Evolutionary conservation across 2,888 invertebrate genomes (phyloP), one percentile per base, ranked within the genome.

Genomic region (Andrena bucephala): DNA sequence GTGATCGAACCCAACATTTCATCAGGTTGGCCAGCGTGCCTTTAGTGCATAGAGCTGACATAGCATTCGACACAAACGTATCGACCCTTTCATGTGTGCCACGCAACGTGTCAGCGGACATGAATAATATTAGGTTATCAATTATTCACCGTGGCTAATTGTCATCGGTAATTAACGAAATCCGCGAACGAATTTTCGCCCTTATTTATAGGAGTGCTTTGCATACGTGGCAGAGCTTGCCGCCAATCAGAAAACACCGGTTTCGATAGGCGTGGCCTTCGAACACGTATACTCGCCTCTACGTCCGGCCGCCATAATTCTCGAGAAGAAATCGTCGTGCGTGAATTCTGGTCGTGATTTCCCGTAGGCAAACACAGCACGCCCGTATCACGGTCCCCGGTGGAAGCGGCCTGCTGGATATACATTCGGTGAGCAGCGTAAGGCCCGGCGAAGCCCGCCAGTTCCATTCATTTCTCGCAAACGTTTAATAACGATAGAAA

Each of bases 211-310:
- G 50, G 24, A 69, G 27, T 75, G 68, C 66, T 77, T 86, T 93
- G 93, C 92, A 92, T 93, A 93, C 93, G 93, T 93, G 93, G 93
- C 93, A 93, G 81, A 72, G 81, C 76, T 74, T 59, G 71, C 77
- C 79, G 74, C 93, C 92, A 93, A 93, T 93, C 87, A 86, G 86
- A 76, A 85, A 70, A 79, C 84, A 71, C 81, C 85, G 81, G 88
- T 84, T 87, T 83, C 70, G 86, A 93, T 92, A 92, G 93, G 93
- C 93, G 93, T 93, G 93, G 92, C 90, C 42, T 91, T 93, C 79
- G 72, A 88, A 88, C 86, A 79, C 81, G 86, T 86, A 90, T 78
- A 85, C 84, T 85, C 84, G 78, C 77, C 74, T 84, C 75, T 82
- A 87, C 81, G 88, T 89, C 87, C 90, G 91, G 92, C 90, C 89